A percentile compares a stretch with the other conserved stretches of the same genome.
Conservation (phyloP, 2,797 vertebrate species). For the Columba guinea region DNA sequence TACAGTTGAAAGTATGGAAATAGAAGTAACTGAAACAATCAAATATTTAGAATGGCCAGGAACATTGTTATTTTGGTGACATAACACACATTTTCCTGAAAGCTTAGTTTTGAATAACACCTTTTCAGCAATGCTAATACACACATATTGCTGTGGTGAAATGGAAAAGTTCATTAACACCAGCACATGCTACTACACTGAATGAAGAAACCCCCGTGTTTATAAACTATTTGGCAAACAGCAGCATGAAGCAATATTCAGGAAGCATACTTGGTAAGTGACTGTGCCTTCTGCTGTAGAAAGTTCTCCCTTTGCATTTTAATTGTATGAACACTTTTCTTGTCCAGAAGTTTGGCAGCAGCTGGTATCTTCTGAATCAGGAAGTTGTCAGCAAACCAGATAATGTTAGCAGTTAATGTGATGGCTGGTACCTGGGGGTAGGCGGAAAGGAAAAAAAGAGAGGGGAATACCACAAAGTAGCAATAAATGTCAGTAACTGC, state of each 20-base stretch:
- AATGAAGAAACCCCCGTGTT: background rate
- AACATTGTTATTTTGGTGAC: background rate
- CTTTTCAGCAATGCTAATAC: background rate
- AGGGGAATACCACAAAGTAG: background rate
- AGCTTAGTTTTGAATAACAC: background rate
- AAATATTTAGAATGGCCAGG: background rate
- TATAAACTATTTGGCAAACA: background rate
- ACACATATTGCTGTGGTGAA: background rate
- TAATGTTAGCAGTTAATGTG: conserved; percentile 92
- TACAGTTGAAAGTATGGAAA: background rate
- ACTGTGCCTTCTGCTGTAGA: conserved; percentile 91
- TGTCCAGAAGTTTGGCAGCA: conserved; percentile 93
- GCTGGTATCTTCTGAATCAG: conserved; percentile 88
- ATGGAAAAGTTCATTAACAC: background rate
- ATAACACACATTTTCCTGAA: background rate
- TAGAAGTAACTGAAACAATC: background rate
- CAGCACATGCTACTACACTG: background rate
- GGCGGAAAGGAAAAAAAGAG: fast-evolving
- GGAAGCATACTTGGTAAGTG: conserved; percentile 87
- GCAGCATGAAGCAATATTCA: background rate
- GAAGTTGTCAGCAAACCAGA: conserved; percentile 97
- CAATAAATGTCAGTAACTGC: background rate
- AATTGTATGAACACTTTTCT: conserved; percentile 89
- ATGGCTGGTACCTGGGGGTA: conserved; percentile 89
- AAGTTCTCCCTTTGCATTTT: conserved; percentile 87